Conservation (phyloP, 2,888 invertebrate genomes). For the Tupiocoris notatus region DNA sequence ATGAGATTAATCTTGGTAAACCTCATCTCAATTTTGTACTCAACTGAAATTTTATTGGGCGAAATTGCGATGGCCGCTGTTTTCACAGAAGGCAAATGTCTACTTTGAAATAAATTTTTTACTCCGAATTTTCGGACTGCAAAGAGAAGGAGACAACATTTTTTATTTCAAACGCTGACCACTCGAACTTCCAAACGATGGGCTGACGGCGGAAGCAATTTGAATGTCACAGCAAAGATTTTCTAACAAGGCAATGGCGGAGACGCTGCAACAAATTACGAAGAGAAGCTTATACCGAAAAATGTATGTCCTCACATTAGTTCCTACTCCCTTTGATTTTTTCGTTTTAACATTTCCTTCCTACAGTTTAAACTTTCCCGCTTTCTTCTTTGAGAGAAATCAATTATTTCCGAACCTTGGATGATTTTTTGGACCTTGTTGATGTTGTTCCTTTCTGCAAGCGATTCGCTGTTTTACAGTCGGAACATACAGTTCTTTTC, state of each 20-base stretch:
- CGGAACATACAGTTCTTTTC: too few species aligned
- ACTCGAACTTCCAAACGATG: slow-evolving; percentile 12
- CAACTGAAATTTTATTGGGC: too few species aligned
- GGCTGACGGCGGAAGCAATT: slow-evolving; percentile 17
- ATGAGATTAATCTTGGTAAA: too few species aligned
- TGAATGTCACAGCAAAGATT: slow-evolving; percentile 15
- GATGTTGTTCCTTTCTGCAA: neutral
- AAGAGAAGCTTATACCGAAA: slow-evolving; percentile 29
- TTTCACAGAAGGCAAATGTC: slow-evolving; percentile 34
- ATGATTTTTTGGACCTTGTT: neutral
- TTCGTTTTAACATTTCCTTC: slow-evolving; percentile 12
- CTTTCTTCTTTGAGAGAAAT: neutral
- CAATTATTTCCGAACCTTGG: neutral
- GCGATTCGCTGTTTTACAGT: too few species aligned
- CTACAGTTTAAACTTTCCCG: neutral
- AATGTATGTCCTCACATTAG: slow-evolving; percentile 33
- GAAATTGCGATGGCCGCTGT: too few species aligned
- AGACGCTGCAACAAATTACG: slow-evolving; percentile 9
- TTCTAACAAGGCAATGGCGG: slow-evolving; percentile 29
- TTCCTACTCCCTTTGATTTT: slow-evolving; percentile 18
- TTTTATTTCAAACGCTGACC: slow-evolving; percentile 13
- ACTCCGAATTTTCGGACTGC: slow-evolving; percentile 2
- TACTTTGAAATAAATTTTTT: too few species aligned
- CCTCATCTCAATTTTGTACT: too few species aligned
- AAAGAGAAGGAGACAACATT: neutral